Conservation (phyloP, 2,888 invertebrate species). For the Limnephilus auricula region DNA sequence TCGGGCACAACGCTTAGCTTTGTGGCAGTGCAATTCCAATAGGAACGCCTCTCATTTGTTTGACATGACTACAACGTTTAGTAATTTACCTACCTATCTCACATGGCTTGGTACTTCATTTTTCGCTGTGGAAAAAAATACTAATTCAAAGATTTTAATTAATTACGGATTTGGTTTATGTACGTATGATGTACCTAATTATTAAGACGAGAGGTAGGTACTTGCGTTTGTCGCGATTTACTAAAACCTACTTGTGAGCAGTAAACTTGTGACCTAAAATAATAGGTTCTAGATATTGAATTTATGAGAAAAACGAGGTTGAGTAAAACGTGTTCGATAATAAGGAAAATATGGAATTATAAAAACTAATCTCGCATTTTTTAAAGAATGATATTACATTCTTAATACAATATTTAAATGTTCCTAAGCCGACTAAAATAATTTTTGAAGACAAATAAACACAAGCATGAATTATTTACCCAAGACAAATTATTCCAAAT, state of each 20-base stretch:
- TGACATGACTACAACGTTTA: background rate
- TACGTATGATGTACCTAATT: background rate
- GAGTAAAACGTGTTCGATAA: no score
- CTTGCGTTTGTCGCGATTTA: background rate
- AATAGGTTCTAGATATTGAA: background rate
- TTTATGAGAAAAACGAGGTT: background rate
- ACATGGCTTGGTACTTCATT: background rate
- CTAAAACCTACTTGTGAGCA: background rate
- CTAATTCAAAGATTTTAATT: background rate
- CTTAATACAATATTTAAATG: no score
- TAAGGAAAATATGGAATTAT: no score
- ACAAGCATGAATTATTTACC: no score
- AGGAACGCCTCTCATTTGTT: background rate
- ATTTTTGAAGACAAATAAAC: no score
- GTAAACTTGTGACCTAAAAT: background rate
- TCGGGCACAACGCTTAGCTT: background rate
- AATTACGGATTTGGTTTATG: background rate
- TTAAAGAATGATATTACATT: no score
- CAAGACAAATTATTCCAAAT: no score
- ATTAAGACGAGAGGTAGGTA: background rate
- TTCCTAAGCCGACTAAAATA: no score
- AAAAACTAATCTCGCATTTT: no score
- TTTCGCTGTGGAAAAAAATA: no score
- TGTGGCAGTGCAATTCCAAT: background rate
- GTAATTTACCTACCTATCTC: background rate